Evolutionary conservation across 53 echinoderm and acorn worm genomes (phyloP).

Genomic region (Stichopus horrens): DNA sequence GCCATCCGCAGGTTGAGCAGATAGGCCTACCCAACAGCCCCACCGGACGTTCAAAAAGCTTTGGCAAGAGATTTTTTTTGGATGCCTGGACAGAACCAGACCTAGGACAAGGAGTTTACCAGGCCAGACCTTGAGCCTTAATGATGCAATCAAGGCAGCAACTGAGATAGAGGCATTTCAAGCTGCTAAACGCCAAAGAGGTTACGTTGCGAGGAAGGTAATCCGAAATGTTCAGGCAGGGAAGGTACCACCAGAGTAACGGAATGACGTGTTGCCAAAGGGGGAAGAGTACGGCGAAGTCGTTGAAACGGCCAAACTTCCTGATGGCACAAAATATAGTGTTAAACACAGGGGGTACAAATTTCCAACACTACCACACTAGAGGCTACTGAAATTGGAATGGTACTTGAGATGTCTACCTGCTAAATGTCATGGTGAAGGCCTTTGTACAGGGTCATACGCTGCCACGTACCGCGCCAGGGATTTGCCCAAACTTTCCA

Average conservation of each 20-base stretch:
- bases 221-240: background rate
- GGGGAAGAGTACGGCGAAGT: background rate
- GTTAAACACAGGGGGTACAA: background rate
- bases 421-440: conserved; percentile 2
- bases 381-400: too few relatives aligned
- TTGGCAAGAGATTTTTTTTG: too few relatives aligned
- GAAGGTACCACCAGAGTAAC: background rate
- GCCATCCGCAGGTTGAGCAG: too few relatives aligned
- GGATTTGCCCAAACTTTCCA: background rate
- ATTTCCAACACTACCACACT: background rate
- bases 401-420: background rate
- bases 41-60: too few relatives aligned
- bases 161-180: background rate
- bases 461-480: background rate
- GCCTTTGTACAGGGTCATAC: background rate
- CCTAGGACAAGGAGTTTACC: too few relatives aligned
- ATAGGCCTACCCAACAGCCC: too few relatives aligned
- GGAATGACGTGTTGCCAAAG: background rate
- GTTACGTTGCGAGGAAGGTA: background rate
- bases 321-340: background rate
- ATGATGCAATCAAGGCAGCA: background rate
- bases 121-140: too few relatives aligned
- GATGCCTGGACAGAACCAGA: too few relatives aligned
- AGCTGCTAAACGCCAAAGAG: background rate
- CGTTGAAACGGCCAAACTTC: background rate